Percentiles rank a stretch among this genome's conserved stretches.
phyloP scores from a whole-genome alignment of 92 coral and sea anemone genomes.

The Zoanthus gigantus region DNA sequence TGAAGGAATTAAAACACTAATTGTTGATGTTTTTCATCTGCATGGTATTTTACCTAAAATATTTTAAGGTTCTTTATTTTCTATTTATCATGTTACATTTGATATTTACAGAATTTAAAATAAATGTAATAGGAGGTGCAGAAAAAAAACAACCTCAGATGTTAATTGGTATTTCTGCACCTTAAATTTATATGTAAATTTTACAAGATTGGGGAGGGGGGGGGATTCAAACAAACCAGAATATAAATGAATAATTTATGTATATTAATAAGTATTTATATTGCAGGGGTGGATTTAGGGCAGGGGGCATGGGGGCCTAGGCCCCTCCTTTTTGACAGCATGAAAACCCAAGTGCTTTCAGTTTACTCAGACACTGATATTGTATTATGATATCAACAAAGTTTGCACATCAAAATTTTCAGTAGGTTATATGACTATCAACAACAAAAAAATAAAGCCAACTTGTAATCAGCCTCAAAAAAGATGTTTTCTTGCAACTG shows the following conservation, averaged over 20 bases:
- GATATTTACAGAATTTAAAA: no score
- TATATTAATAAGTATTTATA: neutral
- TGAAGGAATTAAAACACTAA: neutral
- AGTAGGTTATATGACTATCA: neutral
- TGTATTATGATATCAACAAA: neutral
- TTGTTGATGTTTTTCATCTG: neutral
- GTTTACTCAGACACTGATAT: neutral
- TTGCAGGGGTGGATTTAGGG: neutral
- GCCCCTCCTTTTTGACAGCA: no score
- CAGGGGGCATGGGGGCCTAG: no score
- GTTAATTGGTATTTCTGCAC: no score
- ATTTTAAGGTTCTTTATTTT: neutral
- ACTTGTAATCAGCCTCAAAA: neutral
- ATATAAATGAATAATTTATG: no score
- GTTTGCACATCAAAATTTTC: neutral
- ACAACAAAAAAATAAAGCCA: conserved; percentile 6
- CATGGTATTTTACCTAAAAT: neutral
- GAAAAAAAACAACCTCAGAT: no score
- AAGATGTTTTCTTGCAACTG: neutral
- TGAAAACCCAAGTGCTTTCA: neutral
- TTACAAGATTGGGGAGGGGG: no score
- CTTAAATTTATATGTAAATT: no score
- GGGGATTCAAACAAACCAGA: no score
- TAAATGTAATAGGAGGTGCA: no score
- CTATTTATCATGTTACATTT: no score